phyloP scores from a whole-genome alignment of 2,888 invertebrate genomes.

The Machimus atricapillus region DNA sequence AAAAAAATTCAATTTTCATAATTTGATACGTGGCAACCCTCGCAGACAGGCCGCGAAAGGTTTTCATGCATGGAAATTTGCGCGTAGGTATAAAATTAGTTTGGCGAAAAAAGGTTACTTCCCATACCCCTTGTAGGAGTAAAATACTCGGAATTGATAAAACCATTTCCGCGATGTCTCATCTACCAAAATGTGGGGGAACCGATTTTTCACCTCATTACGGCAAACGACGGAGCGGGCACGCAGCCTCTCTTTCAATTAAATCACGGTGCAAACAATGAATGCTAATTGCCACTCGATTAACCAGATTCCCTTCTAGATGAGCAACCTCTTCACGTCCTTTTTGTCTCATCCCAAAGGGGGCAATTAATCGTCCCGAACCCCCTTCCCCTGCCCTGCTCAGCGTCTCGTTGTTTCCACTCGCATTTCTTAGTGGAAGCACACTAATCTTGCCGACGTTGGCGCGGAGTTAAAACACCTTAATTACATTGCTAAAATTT shows the following conservation, averaged over 20 bases:
- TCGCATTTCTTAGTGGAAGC: neutral
- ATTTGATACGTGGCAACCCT: neutral
- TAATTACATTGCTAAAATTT: neutral
- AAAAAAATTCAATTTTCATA: conserved; percentile 5
- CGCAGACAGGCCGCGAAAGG: neutral
- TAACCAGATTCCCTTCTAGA: neutral
- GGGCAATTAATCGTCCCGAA: neutral
- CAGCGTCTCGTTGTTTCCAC: neutral
- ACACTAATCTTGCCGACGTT: neutral
- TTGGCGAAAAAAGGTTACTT: neutral
- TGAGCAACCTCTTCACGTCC: neutral
- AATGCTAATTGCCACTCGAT: neutral
- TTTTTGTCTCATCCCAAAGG: neutral
- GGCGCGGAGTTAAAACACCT: neutral
- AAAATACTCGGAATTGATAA: neutral
- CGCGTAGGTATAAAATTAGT: neutral
- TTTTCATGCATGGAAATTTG: neutral
- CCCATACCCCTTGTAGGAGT: neutral
- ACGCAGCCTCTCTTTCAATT: neutral
- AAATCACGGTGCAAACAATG: neutral
- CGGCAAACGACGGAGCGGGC: neutral
- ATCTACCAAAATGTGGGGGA: neutral
- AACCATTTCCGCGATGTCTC: neutral
- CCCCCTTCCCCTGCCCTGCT: neutral
- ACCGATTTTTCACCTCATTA: neutral